Evolutionary conservation across 2,888 invertebrate genomes (phyloP).

Genomic region (Pristionchus arcanus): DNA sequence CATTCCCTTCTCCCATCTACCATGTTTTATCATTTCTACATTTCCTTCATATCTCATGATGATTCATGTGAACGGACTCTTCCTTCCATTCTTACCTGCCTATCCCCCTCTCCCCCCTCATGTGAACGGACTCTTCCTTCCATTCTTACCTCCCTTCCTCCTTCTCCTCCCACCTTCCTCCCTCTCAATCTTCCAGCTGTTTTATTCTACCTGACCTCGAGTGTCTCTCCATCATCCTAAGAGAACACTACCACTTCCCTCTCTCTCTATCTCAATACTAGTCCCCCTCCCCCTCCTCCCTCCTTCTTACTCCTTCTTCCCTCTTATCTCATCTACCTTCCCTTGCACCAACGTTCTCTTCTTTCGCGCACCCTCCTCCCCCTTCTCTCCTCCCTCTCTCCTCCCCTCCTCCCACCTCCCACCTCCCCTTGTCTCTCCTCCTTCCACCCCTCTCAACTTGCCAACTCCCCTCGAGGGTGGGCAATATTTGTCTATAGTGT

Average conservation of each 20-base stretch:
- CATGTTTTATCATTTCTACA: constrained; percentile 8
- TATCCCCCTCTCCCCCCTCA: constrained; percentile 36
- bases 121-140: constrained; percentile 3
- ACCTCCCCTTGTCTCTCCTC: not conserved
- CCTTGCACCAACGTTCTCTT: constrained; percentile 22
- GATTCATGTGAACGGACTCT: constrained; percentile 26
- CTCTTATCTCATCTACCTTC: constrained; percentile 26
- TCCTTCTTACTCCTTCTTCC: constrained; percentile 16
- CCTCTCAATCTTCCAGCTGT: constrained; percentile 17
- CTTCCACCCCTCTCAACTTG: constrained; percentile 13
- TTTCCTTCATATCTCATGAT: not conserved
- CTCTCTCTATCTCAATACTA: constrained; percentile 9
- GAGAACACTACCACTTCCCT: not conserved
- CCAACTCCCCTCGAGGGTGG: constrained; percentile 23
- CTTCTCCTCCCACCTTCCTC: not conserved
- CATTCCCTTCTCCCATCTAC: not conserved
- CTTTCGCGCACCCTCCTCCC: not conserved
- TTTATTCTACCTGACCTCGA: constrained; percentile 12
- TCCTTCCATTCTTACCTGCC: not conserved
- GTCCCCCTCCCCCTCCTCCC: not conserved
- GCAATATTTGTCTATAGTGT: constrained; percentile 29
- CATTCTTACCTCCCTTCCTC: not conserved
- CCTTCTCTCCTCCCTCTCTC: not conserved
- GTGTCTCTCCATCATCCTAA: not conserved
- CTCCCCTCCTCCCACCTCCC: not conserved